Evolutionary conservation across 2,113 vertebrate genomes (phyloP).

Genomic region (Passer domesticus): DNA sequence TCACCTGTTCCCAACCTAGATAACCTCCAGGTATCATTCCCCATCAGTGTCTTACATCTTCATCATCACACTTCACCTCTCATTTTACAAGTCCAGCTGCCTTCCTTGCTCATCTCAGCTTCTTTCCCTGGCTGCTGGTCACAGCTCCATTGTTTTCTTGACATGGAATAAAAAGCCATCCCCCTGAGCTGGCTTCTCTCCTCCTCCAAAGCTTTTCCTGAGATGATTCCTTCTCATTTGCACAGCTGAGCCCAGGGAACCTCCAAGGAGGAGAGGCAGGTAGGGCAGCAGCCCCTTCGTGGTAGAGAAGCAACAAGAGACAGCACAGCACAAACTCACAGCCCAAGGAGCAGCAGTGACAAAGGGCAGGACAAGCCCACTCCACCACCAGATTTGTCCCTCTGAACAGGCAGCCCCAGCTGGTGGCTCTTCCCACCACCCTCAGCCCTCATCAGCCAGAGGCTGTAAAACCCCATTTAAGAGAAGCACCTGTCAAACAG

Average conservation of each 20-base stretch:
- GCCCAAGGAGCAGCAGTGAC: background rate
- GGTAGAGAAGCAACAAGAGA: background rate
- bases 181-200: background rate
- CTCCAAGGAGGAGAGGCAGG: background rate
- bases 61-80: background rate
- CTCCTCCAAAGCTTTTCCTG: background rate
- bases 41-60: background rate
- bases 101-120: background rate
- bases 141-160: background rate
- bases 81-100: background rate
- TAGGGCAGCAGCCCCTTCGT: background rate
- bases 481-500: background rate
- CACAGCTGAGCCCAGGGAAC: background rate
- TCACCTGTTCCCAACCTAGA: background rate
- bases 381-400: fast-evolving
- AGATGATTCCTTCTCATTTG: background rate
- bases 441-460: background rate
- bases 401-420: background rate
- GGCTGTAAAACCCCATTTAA: background rate
- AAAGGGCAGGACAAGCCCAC: background rate
- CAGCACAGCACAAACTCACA: background rate
- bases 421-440: background rate
- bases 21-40: background rate
- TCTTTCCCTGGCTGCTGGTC: background rate
- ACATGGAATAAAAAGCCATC: background rate